Base-by-base conservation (phyloP, 2,797 vertebrate species). In the Enteromius paludinosus region DNA sequence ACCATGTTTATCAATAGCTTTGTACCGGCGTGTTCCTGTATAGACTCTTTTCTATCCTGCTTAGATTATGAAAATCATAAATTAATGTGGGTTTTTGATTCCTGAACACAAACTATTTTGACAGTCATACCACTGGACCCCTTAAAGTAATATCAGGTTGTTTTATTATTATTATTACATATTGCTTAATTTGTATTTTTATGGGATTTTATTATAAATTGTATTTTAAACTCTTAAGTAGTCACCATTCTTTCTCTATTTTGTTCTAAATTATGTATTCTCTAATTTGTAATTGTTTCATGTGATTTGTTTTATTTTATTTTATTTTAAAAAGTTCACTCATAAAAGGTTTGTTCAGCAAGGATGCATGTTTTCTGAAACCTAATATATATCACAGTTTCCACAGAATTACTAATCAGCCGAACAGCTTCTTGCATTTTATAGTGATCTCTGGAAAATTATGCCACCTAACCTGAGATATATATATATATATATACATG, bases 1-100 rank as follows among this genome's bases (percentile, higher is more conserved):
- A 30, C 6, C 59, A 71, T 71, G 43, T 80, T 62, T 41, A 69
- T 75, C 54, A 59, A 43, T 43, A 43, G 15, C 15, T 75, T 43
- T 41, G 33, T 5, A 74, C 30, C 7, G n/a, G n/a, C 23, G 49
- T 14, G 1, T 7, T 30, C 15, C 15, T 59, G 23, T 69, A 14
- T 33, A 15, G 45, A 78, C 47, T 52, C 47, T 70, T 70, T 2
- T 47, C 8, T 47, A 28, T 18, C 18, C 4, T 49, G 2, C 17
- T 72, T n/a, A 33, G 25, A 3, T 52, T 72, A 20, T 72, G 9
- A 52, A 72, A 49, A 33, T 72, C 5, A 28, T 28, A 28, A 47
- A 47, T 72, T 14, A 1, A 3, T 52, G 2, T 52, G 43, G 28
- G 28, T 12, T 72, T 28, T 72, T 52, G 18, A 52, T n/a, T 72